Evolutionary conservation across 1,140 invertebrate genomes (phyloP).

Genomic region (Zaprionus lachaisei): DNA sequence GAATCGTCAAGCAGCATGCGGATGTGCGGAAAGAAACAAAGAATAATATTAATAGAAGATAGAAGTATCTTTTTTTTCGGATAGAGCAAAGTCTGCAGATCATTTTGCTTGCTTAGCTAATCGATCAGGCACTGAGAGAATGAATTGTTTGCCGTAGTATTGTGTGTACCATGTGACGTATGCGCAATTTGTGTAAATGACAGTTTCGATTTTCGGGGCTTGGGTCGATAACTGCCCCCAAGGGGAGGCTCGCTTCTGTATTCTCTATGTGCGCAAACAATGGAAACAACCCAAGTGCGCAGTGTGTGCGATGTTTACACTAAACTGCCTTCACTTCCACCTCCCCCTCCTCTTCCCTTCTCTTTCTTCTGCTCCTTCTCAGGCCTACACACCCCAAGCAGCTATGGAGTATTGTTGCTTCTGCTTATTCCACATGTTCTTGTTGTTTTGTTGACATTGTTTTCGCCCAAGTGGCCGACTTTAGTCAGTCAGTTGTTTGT

Average conservation of each 20-base stretch:
- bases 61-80: background rate
- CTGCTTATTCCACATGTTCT: slow-evolving; percentile 26
- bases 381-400: slow-evolving; percentile 14
- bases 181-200: background rate
- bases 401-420: background rate
- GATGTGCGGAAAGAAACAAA: background rate
- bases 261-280: slow-evolving; percentile 45
- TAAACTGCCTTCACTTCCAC: background rate
- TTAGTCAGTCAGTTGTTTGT: slow-evolving; percentile 49
- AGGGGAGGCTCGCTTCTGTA: slow-evolving; percentile 51
- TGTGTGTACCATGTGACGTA: slow-evolving; percentile 28
- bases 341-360: background rate
- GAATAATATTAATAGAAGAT: background rate
- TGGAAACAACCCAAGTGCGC: slow-evolving; percentile 70
- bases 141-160: background rate
- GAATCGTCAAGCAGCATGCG: background rate
- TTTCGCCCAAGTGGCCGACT: slow-evolving; percentile 62
- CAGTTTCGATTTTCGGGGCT: slow-evolving; percentile 25
- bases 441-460: slow-evolving; percentile 47
- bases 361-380: background rate
- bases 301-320: background rate
- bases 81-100: background rate
- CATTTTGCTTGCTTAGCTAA: slow-evolving; percentile 15
- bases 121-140: background rate
- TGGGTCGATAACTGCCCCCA: slow-evolving; percentile 46